These are phyloP conservation scores for Prunella fulvescens DNA, from an alignment of 2,113 vertebrate genomes.

Conservation along the genomic window DNA sequence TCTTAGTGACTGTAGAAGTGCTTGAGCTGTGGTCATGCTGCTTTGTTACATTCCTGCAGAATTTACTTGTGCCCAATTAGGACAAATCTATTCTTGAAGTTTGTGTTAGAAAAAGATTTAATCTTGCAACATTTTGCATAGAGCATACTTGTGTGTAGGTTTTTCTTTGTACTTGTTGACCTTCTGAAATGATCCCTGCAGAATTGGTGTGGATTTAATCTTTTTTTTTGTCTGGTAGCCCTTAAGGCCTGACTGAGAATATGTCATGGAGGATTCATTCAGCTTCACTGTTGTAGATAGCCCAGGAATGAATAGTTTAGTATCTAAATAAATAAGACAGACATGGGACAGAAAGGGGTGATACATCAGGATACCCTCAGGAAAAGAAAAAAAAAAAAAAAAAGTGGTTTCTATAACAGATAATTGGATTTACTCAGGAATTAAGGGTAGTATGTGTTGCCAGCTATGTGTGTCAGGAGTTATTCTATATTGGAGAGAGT, in stretches of 20 bases:
- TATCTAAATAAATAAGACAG: not conserved
- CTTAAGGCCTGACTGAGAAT: not conserved
- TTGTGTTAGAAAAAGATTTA: not conserved
- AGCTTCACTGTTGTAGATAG: not conserved
- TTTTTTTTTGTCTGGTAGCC: not conserved
- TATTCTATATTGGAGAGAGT: not conserved
- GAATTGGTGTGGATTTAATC: not conserved
- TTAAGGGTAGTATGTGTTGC: not conserved
- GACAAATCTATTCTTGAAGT: not conserved
- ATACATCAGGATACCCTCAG: not conserved
- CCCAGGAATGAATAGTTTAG: not conserved
- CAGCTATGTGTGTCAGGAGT: not conserved
- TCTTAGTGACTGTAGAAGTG: not conserved
- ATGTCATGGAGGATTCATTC: not conserved
- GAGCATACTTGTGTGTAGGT: not conserved
- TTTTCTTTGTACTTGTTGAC: not conserved
- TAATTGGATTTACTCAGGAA: not conserved
- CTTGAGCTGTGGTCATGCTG: not conserved
- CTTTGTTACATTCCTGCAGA: not conserved
- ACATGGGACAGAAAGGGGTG: not conserved
- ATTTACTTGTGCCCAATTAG: fast-evolving
- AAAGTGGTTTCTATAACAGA: not conserved
- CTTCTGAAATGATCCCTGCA: not conserved
- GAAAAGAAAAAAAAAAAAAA: not conserved
- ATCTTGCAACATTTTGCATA: not conserved